Evolutionary conservation across 1,140 invertebrate species (phyloP), one percentile per base, ranked within the genome.

Genomic region (Theocolax elegans): DNA sequence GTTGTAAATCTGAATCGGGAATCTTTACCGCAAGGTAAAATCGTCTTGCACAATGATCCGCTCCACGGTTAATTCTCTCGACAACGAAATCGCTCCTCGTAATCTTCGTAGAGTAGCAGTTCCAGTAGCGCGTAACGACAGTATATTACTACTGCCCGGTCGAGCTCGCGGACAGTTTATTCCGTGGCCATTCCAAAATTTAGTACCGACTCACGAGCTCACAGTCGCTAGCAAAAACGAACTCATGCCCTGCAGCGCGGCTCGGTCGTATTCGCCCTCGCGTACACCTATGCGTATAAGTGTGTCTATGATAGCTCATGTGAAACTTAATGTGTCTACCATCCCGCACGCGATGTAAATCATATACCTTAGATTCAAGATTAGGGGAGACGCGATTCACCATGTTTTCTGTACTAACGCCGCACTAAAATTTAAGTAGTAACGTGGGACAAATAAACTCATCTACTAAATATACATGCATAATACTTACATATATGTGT

Each of bases 141-240:
- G n/a, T n/a, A n/a, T 78, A 78, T 79, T 83, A 83, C 81, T 81
- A 82, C 76, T 72, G 69, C 67, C 71, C 3, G 10, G 10, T 27
- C 66, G 78, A 78, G 3, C 13, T 44, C 71, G 68, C 71, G 71
- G 76, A 73, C 76, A 81, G 77, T 83, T 84, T 81, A 82, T 83
- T 82, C 60, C 75, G 54, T 73, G 74, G 77, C 82, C 79, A 77
- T 82, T 84, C 80, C 72, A 53, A 49, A 72, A 84, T 83, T 82
- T 82, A 84, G 70, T 76, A 56, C 76, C 31, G 46, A 31, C 59
- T 46, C 74, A 58, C 68, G 19, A 35, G 49, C 64, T 67, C 44
- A 12, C 2, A 29, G n/a, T 13, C 31, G 3, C 29, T 3, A 17
- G 29, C 17, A 65, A 53, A 31, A 64, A 63, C n/a, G 8, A 27